Conservation (phyloP, 2,797 vertebrate species). For the Cercopithecus diana region DNA sequence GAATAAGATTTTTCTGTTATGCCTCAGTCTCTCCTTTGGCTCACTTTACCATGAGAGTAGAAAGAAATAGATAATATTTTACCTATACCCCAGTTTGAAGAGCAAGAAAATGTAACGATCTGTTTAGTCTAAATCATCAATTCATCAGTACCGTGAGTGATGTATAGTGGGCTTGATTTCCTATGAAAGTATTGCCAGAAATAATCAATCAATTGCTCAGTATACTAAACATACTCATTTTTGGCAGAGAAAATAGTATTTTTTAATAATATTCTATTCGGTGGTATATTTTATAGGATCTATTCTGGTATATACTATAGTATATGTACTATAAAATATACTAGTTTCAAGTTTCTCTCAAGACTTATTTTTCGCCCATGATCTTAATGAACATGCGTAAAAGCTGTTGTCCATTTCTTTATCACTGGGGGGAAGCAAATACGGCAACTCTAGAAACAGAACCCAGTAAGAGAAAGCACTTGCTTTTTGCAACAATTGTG, state of each 20-base stretch:
- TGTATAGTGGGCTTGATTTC: neutral
- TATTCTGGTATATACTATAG: neutral
- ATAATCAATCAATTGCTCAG: neutral
- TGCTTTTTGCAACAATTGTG: neutral
- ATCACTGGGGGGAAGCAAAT: neutral
- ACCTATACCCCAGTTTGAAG: neutral
- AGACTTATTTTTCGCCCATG: neutral
- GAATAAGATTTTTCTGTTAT: neutral
- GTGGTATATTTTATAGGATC: neutral
- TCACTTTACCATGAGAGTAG: neutral
- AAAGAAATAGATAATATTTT: neutral
- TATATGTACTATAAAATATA: neutral
- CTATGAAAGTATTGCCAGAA: neutral
- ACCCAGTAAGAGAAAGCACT: neutral
- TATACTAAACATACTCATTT: neutral
- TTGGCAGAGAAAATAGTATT: neutral
- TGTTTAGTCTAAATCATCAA: neutral
- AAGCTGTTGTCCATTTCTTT: neutral
- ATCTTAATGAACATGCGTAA: neutral
- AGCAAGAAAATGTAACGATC: neutral
- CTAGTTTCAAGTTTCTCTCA: neutral
- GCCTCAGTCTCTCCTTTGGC: neutral
- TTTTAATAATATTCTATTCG: neutral
- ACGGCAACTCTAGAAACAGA: neutral
- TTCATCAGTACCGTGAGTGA: neutral